These are phyloP conservation scores for Parazoanthus swiftii DNA, from an alignment of 92 coral and sea anemone species.

Conservation along the genomic window DNA sequence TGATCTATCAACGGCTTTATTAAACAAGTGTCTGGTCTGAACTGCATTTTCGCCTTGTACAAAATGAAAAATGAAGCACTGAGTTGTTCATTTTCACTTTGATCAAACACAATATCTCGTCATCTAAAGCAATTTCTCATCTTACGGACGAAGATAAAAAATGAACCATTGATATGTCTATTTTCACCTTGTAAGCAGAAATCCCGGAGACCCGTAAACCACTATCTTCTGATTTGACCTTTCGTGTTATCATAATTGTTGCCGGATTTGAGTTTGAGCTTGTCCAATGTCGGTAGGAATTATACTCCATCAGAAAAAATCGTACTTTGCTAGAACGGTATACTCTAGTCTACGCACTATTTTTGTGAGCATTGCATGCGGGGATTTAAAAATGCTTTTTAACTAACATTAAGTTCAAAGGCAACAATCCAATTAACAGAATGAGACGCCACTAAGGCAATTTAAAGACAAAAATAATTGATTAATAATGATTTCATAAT, in stretches of 20 bases:
- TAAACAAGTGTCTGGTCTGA: conserved; percentile 37
- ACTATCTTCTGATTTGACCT: neutral
- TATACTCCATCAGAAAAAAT: neutral
- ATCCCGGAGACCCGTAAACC: neutral
- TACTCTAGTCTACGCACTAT: no score
- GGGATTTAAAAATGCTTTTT: neutral
- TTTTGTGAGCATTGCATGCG: neutral
- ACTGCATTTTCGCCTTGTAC: neutral
- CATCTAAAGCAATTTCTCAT: conserved; percentile 22
- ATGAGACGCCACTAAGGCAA: neutral
- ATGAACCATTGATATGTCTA: conserved; percentile 6
- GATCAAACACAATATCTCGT: neutral
- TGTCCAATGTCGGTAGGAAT: neutral
- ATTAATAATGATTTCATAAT: no score
- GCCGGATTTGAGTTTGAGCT: neutral
- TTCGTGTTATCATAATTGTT: neutral
- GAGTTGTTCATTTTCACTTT: conserved; percentile 12
- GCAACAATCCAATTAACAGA: neutral
- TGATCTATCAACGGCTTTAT: conserved; percentile 19
- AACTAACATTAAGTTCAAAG: neutral
- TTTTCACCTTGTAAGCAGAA: conserved; percentile 13
- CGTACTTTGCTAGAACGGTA: neutral
- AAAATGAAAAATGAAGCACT: conserved; percentile 20
- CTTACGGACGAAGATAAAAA: conserved; percentile 22
- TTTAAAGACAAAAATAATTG: no score